A percentile compares a stretch with the other conserved stretches of the same genome.
Evolutionary conservation across 2,888 invertebrate species (phyloP).

Genomic region (Epicampocera succincta): DNA sequence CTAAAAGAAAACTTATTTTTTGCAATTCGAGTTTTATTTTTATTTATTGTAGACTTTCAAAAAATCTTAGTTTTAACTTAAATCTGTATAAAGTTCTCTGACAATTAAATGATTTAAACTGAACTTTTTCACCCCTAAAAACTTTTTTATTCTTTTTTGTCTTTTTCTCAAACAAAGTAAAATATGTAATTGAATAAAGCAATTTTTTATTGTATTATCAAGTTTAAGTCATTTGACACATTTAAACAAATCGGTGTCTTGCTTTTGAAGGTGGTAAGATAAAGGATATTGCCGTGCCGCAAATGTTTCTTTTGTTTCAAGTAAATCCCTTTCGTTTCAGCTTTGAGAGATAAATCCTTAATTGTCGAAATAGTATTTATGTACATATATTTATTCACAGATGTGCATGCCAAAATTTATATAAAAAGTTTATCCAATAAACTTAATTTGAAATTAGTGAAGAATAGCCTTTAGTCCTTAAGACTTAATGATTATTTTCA

Average conservation of each 20-base stretch:
- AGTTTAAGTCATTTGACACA: neutral
- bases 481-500: neutral
- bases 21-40: too few species aligned
- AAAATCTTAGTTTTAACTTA: too few species aligned
- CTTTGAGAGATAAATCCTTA: neutral
- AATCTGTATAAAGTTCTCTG: too few species aligned
- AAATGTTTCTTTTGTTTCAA: constrained; percentile 6
- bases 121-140: too few species aligned
- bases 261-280: neutral
- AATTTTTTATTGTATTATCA: neutral
- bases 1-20: too few species aligned
- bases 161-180: neutral
- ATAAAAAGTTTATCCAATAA: constrained; percentile 1
- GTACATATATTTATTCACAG: neutral
- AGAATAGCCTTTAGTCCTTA: neutral
- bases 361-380: neutral
- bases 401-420: neutral
- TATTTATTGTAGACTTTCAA: too few species aligned
- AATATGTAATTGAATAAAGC: neutral
- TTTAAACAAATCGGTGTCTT: neutral
- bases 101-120: too few species aligned
- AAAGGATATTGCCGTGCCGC: too few species aligned
- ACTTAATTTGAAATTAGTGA: neutral
- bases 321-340: neutral
- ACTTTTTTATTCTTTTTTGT: neutral